Conservation (phyloP, 2,888 invertebrate genomes). For the Eupelmus urozonus region DNA sequence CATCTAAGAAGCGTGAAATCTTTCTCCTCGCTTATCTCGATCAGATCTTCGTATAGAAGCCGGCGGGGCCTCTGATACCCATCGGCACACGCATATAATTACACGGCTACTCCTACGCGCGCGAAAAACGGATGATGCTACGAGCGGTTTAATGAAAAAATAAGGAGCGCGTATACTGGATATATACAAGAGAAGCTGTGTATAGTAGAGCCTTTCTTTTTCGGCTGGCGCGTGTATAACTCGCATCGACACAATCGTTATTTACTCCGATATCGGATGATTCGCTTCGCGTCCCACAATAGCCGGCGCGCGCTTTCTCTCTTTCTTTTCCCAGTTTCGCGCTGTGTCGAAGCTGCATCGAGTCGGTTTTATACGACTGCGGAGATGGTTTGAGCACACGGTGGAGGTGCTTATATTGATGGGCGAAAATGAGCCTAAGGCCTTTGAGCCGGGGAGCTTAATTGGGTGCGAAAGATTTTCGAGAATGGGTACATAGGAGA, state of each 20-base stretch:
- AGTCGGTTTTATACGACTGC: too few species aligned
- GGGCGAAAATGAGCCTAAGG: not conserved
- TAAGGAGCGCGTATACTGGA: not conserved
- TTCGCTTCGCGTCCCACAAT: slow-evolving; percentile 40
- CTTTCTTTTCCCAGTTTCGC: not conserved
- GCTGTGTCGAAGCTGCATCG: too few species aligned
- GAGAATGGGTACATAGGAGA: not conserved
- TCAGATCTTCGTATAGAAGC: not conserved
- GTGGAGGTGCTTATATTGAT: too few species aligned
- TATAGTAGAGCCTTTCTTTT: slow-evolving; percentile 39
- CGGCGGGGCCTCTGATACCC: slow-evolving; percentile 4
- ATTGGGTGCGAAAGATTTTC: slow-evolving; percentile 27
- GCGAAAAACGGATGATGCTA: not conserved
- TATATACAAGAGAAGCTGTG: not conserved
- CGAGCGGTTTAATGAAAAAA: not conserved
- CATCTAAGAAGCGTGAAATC: slow-evolving; percentile 53
- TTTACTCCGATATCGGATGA: slow-evolving; percentile 39
- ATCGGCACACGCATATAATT: slow-evolving; percentile 41
- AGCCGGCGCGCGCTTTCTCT: slow-evolving; percentile 25
- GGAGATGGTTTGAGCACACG: too few species aligned
- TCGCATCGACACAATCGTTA: slow-evolving; percentile 27
- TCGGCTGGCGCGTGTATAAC: not conserved
- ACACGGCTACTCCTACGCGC: not conserved
- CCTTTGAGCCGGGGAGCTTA: slow-evolving; percentile 13
- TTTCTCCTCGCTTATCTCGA: not conserved